phyloP scores from a whole-genome alignment of 2,888 invertebrate genomes.

The Phragmatobia fuliginosa region DNA sequence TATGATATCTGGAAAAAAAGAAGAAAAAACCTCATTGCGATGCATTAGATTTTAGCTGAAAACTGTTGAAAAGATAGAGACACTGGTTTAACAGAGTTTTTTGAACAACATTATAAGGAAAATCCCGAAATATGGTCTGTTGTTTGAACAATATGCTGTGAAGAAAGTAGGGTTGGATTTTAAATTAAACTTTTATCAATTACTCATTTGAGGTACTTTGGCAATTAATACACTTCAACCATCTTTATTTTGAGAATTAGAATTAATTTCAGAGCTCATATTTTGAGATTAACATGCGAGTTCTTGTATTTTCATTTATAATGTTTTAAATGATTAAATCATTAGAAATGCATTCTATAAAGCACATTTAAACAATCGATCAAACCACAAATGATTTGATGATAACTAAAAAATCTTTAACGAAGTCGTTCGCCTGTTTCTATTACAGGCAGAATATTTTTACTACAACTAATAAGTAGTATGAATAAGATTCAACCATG shows the following conservation, averaged over 20 bases:
- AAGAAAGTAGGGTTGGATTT: not conserved
- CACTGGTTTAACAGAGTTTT: constrained; percentile 43
- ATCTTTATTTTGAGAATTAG: too few species aligned
- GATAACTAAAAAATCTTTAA: too few species aligned
- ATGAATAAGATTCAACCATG: not conserved
- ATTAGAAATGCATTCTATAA: too few species aligned
- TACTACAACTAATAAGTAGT: not conserved
- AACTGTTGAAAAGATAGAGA: constrained; percentile 36
- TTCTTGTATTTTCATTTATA: too few species aligned
- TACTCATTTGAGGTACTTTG: not conserved
- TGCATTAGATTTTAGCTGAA: constrained; percentile 52
- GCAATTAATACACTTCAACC: too few species aligned
- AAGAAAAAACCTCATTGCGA: constrained; percentile 58
- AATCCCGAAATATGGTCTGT: not conserved
- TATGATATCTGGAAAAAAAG: constrained; percentile 56
- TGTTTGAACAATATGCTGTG: too few species aligned
- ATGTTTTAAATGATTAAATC: too few species aligned
- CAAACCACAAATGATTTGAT: too few species aligned
- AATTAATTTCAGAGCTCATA: not conserved
- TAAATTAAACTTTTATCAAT: not conserved
- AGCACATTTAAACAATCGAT: too few species aligned
- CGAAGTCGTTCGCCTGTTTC: not conserved
- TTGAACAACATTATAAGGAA: constrained; percentile 16
- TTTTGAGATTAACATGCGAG: too few species aligned
- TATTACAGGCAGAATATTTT: not conserved